Percentiles rank a stretch among this genome's conserved stretches.
phyloP scores from a whole-genome alignment of 2,888 invertebrate species.

The Elegia similella region DNA sequence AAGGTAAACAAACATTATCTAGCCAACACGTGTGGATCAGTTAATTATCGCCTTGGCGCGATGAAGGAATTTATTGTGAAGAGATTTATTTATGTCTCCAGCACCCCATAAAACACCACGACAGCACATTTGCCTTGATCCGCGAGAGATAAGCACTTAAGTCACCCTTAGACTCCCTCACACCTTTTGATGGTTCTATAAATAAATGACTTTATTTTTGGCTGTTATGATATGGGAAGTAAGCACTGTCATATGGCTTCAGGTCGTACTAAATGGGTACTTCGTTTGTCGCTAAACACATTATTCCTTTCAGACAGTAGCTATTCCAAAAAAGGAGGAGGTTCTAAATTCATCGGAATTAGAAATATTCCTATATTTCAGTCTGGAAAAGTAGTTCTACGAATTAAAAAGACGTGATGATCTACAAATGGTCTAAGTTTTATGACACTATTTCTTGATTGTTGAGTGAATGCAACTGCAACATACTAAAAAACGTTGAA shows the following conservation, averaged over 20 bases:
- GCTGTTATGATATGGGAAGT: constrained; percentile 30
- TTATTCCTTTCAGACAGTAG: not conserved
- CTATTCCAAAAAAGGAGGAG: not conserved
- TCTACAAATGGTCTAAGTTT: too few species aligned
- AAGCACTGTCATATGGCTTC: constrained; percentile 15
- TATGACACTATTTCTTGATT: too few species aligned
- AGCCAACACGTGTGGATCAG: not conserved
- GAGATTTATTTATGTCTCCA: constrained; percentile 3
- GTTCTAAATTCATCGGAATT: too few species aligned
- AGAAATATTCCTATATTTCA: too few species aligned
- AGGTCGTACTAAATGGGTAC: not conserved
- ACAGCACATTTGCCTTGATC: constrained; percentile 37
- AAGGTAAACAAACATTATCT: not conserved
- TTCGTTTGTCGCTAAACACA: constrained; percentile 5
- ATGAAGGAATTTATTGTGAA: not conserved
- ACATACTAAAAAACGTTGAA: not conserved
- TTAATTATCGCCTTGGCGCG: not conserved
- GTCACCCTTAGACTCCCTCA: constrained; percentile 33
- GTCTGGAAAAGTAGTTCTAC: too few species aligned
- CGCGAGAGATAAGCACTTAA: constrained; percentile 31
- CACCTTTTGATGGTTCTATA: constrained; percentile 36
- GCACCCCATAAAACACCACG: constrained; percentile 19
- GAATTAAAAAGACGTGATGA: too few species aligned
- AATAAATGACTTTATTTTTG: constrained; percentile 43
- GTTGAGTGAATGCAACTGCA: too few species aligned